Conservation (phyloP, 2,888 invertebrate species). For the Labia minor region DNA sequence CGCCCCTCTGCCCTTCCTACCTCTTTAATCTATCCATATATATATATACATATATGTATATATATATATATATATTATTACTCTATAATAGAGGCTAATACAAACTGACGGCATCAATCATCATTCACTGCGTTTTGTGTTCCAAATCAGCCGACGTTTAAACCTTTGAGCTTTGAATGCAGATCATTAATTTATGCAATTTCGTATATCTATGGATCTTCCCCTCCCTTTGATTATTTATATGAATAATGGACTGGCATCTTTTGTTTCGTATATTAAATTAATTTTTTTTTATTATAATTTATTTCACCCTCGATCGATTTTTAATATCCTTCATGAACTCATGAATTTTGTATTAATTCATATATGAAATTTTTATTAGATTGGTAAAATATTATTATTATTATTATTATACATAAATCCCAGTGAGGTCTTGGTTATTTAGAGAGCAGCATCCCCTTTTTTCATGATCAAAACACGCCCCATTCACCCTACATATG, state of each 20-base stretch:
- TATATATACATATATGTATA: no score
- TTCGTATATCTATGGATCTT: background rate
- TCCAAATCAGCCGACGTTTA: background rate
- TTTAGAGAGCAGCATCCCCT: background rate
- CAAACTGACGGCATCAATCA: slow-evolving; percentile 8
- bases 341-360: slow-evolving; percentile 4
- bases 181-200: slow-evolving; percentile 8
- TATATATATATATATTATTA: no score
- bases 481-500: background rate
- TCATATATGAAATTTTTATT: background rate
- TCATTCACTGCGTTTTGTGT: background rate
- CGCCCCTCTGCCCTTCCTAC: background rate
- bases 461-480: background rate
- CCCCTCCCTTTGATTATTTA: background rate
- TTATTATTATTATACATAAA: no score
- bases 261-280: background rate
- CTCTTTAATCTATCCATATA: no score
- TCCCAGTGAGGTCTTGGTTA: background rate
- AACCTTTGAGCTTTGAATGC: slow-evolving; percentile 8
- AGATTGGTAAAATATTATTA: background rate
- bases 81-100: background rate
- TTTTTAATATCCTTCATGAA: background rate
- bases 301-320: no score
- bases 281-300: background rate
- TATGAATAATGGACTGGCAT: background rate